A percentile compares a stretch with the other conserved stretches of the same genome.
Evolutionary conservation across 2,797 vertebrate species (phyloP).

Genomic region (Echiichthys vipera): DNA sequence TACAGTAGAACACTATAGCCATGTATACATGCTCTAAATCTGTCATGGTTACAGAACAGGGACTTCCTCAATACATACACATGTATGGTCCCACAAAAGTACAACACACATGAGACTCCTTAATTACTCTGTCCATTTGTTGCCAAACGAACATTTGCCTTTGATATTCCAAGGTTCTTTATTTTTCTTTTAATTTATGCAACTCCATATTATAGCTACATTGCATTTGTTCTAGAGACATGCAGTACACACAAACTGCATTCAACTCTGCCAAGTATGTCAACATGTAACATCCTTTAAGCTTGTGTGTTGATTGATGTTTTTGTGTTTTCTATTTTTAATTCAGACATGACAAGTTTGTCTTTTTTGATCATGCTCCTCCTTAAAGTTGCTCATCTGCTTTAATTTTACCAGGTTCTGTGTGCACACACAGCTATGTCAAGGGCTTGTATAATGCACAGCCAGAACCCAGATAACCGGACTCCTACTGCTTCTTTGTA

Average conservation of each 20-base stretch:
- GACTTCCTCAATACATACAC: conserved; percentile 28
- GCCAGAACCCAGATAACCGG: neutral
- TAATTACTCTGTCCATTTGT: conserved; percentile 33
- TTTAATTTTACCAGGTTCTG: neutral
- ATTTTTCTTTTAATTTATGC: conserved; percentile 22
- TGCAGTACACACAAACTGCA: neutral
- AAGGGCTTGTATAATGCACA: neutral
- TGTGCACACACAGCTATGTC: conserved; percentile 4
- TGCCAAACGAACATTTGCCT: conserved; percentile 46
- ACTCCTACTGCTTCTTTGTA: neutral
- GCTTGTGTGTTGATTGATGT: neutral
- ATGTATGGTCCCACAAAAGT: conserved; percentile 21
- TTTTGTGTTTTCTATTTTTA: neutral
- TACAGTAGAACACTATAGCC: conserved; percentile 36
- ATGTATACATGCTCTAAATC: conserved; percentile 61
- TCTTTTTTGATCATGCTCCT: neutral
- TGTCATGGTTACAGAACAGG: conserved; percentile 67
- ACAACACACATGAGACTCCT: conserved; percentile 11
- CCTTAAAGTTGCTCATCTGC: neutral
- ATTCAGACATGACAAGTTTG: neutral
- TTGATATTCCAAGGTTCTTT: conserved; percentile 28
- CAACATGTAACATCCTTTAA: neutral
- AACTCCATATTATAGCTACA: conserved; percentile 4
- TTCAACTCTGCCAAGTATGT: neutral
- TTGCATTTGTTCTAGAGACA: conserved; percentile 19